Conservation (phyloP, 2,797 vertebrate species). For the Pipistrellus nathusii region DNA sequence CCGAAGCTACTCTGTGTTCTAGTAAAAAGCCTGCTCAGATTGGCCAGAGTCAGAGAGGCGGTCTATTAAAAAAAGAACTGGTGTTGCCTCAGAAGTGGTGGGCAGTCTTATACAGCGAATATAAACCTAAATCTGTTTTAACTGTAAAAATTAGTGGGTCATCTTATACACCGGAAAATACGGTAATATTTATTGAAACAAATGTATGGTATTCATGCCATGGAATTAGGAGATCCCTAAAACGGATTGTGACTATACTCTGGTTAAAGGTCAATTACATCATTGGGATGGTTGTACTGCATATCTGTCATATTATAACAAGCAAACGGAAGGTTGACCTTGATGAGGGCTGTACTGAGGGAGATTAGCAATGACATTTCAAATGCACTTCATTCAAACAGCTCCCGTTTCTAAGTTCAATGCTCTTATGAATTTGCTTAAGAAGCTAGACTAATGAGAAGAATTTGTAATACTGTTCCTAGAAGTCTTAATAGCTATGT, state of each 20-base stretch:
- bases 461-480: neutral
- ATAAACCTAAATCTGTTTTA: no score
- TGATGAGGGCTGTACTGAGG: slow-evolving; percentile 47
- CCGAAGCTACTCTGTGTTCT: no score
- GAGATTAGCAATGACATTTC: slow-evolving; percentile 64
- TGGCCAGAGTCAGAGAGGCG: no score
- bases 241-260: neutral
- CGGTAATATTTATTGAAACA: slow-evolving; percentile 22
- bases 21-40: no score
- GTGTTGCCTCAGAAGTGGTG: no score
- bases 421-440: slow-evolving; percentile 8
- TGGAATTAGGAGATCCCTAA: slow-evolving; percentile 31
- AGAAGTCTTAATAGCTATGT: neutral
- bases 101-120: no score
- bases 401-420: slow-evolving; percentile 27
- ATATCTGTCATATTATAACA: slow-evolving; percentile 51
- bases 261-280: slow-evolving; percentile 56
- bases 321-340: neutral
- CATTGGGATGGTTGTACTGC: neutral
- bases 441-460: neutral
- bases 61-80: no score
- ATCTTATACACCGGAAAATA: no score
- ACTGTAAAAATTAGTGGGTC: no score
- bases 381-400: slow-evolving; percentile 50
- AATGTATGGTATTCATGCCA: neutral